phyloP scores from a whole-genome alignment of 2,113 vertebrate genomes.

The Anhinga anhinga region DNA sequence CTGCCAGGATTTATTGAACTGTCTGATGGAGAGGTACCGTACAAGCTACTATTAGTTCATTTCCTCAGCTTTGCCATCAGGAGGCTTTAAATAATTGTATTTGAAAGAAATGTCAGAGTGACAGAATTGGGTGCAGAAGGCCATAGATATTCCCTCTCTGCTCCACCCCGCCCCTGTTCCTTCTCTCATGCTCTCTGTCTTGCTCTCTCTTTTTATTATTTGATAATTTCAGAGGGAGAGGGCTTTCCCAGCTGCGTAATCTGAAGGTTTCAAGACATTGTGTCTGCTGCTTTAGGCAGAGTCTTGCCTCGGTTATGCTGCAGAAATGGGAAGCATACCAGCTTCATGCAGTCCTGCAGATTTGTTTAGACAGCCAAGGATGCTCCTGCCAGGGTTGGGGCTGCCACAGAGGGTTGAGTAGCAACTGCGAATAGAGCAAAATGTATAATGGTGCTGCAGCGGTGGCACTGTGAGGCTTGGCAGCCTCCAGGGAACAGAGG shows the following conservation, averaged over 20 bases:
- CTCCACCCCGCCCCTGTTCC: not conserved
- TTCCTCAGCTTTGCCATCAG: constrained; percentile 58
- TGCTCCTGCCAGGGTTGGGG: not conserved
- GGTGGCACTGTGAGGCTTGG: not conserved
- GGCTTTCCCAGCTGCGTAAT: not conserved
- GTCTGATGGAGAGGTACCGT: constrained; percentile 41
- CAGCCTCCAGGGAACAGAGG: not conserved
- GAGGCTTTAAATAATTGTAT: constrained; percentile 65
- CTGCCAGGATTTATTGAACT: constrained; percentile 64
- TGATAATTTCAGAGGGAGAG: constrained; percentile 21
- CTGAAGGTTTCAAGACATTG: not conserved
- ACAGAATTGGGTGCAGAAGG: constrained; percentile 36
- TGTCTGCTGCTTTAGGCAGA: not conserved
- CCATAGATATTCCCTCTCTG: not conserved
- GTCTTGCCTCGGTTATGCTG: not conserved
- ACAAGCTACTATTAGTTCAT: constrained; percentile 53
- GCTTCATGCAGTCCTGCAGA: not conserved
- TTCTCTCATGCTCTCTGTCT: not conserved
- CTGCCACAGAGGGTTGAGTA: not conserved
- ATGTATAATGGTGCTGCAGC: accelerated
- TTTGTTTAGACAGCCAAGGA: not conserved
- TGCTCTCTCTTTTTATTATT: constrained; percentile 5
- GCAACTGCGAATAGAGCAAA: not conserved
- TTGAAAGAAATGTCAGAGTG: constrained; percentile 61
- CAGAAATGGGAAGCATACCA: not conserved